Percentiles rank a stretch among this genome's conserved stretches.
These are phyloP conservation scores for Cryptoblepharus egeriae DNA, from an alignment of 2,797 vertebrate species.

Conservation along the genomic window DNA sequence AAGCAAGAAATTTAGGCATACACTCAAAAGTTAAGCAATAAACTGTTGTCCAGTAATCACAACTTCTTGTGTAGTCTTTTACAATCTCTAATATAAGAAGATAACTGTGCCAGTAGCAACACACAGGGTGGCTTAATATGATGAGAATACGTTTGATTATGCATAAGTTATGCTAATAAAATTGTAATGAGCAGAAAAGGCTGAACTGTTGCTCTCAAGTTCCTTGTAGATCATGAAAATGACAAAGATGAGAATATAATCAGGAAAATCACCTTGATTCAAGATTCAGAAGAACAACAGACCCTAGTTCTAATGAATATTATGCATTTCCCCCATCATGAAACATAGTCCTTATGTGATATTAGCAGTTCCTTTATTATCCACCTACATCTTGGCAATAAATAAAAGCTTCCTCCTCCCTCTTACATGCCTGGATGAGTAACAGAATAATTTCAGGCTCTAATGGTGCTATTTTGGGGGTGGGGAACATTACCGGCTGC, in stretches of 20 bases:
- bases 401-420: slow-evolving; percentile 1
- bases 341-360: background rate
- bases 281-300: background rate
- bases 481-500: background rate
- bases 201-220: background rate
- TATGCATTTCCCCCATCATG: background rate
- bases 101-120: background rate
- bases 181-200: background rate
- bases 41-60: background rate
- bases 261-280: background rate
- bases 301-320: background rate
- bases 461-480: background rate
- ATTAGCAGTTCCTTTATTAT: background rate
- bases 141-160: background rate
- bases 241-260: background rate
- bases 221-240: background rate
- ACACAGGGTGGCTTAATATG: background rate
- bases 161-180: too few relatives aligned
- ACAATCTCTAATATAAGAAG: background rate
- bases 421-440: background rate
- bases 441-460: slow-evolving; percentile 4
- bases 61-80: background rate
- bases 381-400: background rate
- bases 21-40: background rate
- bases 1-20: background rate